A percentile compares a stretch with the other conserved stretches of the same genome.
Evolutionary conservation across 1,140 invertebrate species (phyloP).

Genomic region (Drosophila jambulina): DNA sequence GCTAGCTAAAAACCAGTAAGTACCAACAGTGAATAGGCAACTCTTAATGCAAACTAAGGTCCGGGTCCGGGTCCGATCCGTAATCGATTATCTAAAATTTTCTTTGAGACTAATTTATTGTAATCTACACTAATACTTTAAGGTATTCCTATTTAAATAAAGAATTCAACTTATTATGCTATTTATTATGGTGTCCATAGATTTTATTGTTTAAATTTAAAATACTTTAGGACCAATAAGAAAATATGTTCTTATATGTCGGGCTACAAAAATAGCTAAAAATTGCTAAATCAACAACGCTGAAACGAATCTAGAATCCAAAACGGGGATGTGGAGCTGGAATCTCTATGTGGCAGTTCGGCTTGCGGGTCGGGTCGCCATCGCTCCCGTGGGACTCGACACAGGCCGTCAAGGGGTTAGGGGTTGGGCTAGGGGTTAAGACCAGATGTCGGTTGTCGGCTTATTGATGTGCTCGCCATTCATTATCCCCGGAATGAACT

Average conservation of each 20-base stretch:
- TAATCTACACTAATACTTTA: too few relatives aligned
- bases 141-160: too few relatives aligned
- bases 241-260: background rate
- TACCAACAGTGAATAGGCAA: too few relatives aligned
- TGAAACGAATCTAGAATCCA: conserved; percentile 5
- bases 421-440: conserved; percentile 9
- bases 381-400: conserved; percentile 48
- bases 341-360: conserved; percentile 44
- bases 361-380: conserved; percentile 33
- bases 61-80: too few relatives aligned
- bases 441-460: conserved; percentile 53
- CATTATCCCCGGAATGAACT: conserved; percentile 53
- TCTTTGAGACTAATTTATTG: too few relatives aligned
- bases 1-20: too few relatives aligned
- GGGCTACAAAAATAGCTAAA: background rate
- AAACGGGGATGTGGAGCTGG: conserved; percentile 14
- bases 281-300: conserved; percentile 1
- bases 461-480: conserved; percentile 72
- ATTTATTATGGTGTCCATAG: too few relatives aligned
- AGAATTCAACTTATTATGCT: too few relatives aligned
- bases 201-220: background rate
- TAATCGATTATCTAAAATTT: too few relatives aligned
- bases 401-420: conserved; percentile 67
- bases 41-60: too few relatives aligned
- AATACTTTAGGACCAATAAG: background rate